Base-by-base conservation (phyloP, 2,888 invertebrate species). In the Brachypterus glaber region DNA sequence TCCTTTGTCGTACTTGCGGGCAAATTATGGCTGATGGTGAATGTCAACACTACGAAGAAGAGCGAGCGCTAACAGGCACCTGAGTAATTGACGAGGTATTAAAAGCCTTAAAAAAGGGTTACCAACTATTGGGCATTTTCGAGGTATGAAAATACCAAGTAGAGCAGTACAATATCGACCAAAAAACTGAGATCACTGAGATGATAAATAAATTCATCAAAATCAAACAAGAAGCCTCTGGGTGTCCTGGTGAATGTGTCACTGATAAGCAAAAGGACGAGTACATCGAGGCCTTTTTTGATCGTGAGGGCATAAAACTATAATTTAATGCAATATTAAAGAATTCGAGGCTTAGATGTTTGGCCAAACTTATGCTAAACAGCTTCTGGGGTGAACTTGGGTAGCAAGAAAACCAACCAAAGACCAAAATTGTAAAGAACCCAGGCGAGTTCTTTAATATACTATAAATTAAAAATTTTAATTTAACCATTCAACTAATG, bases 181-280 rank as follows among this genome's bases (percentile, higher is more conserved):
- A 38, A 11, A 44, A 44, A 12, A 16, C 25, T 2, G 54, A 44
- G 0, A 57, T 63, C 44, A 37, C 51, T 2, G 47, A 45, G 1
- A 61, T 57, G 42, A 51, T 61, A 2, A 52, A 60, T 35, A 52
- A 43, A 4, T 59, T 57, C 39, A 31, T 57, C 2, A 55, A 58
- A 46, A 43, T 53, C 2, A 55, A 58, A 42, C 50, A 52, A 15
- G 49, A 57, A 40, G 36, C 49, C 2, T 48, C 41, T 13, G 55
- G 51, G 0, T 58, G 50, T 50, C 55, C 54, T 3, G 24, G 4
- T 7, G 38, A 45, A 30, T 54, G 49, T 43, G 21, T 15, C 1
- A 48, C 46, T 3, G 43, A 46, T 8, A 35, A 33, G 15, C 38
- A 47, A 14, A 48, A 45, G 35, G 35, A 47, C 14, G 15, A 38